Evolutionary conservation across 2,113 vertebrate species (phyloP).

Genomic region (Oriolus oriolus): DNA sequence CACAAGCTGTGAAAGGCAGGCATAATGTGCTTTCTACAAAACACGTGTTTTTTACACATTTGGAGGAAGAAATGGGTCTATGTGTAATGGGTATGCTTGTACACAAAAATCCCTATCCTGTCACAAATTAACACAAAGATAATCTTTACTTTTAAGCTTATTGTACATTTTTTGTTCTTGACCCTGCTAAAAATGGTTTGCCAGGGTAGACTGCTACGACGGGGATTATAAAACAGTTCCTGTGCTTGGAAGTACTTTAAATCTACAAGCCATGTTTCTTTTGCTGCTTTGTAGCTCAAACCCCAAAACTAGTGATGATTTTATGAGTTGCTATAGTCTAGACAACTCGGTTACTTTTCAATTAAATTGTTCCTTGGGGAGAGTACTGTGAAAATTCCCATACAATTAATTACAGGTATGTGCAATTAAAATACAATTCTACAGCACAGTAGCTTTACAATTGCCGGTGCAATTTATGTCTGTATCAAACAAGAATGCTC

Average conservation of each 20-base stretch:
- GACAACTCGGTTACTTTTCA: constrained; percentile 70
- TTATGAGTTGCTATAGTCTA: constrained; percentile 68
- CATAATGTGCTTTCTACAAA: background rate
- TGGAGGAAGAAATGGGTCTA: background rate
- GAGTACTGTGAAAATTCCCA: constrained; percentile 65
- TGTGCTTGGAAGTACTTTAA: constrained; percentile 15
- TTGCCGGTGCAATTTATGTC: background rate
- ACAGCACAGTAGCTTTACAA: constrained; percentile 17
- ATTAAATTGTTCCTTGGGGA: constrained; percentile 67
- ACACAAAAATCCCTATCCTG: background rate
- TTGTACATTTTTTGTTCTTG: background rate
- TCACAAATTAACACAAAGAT: background rate
- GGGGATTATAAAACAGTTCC: constrained; percentile 52
- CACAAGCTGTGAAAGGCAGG: background rate
- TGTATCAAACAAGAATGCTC: constrained; percentile 37
- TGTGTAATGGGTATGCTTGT: rapidly evolving
- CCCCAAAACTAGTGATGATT: constrained; percentile 67
- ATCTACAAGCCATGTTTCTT: constrained; percentile 40
- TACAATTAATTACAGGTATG: constrained; percentile 64
- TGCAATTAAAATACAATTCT: constrained; percentile 51
- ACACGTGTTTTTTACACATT: background rate
- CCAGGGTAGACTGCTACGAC: background rate
- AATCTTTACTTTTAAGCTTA: background rate
- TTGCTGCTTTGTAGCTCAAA: constrained; percentile 62
- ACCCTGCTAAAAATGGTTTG: background rate